Evolutionary conservation across 1,140 invertebrate species (phyloP), one percentile per base, ranked within the genome.

Genomic region (Pararge aegeria): DNA sequence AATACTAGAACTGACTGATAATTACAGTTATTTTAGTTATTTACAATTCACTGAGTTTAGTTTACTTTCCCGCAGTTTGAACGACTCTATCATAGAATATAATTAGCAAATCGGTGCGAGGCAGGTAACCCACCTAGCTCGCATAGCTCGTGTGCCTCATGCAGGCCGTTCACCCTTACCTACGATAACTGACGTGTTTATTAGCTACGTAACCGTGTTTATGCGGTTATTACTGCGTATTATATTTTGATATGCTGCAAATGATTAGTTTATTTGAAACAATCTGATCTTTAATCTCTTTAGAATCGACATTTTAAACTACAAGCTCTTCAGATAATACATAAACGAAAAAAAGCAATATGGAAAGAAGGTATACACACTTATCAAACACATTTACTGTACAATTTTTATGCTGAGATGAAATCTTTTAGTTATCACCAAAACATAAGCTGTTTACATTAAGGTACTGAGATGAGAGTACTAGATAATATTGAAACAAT

Each of bases 151-250:
- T 54, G 53, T 61, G 59, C 54, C 58, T 58, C 61, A 38, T 57
- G 60, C 29, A 58, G 65, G 65, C 61, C 65, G 55, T 67, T 67
- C 65, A 67, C 65, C 65, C 57, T 3, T 44, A 30, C 38, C 53
- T 60, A 62, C 61, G 65, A 67, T 67, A 64, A 60, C 65, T 67
- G 65, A 58, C 61, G 61, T 59, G 65, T 62, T 67, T 64, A 67
- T 67, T 67, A 57, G 60, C 52, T 46, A 56, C 49, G 54, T 56
- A 56, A 56, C 52, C 53, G 52, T 55, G 46, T 55, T 61, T 40
- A 30, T 61, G 44, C 52, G 44, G 52, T 61, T 55, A 55, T 61
- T 55, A 55, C 46, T 27, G 15, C 51, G 2, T 10, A 12, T 34
- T 27, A 7, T 16, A 40, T 53, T 55, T 55, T 50, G 44, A 50